Conservation (phyloP, 2,888 invertebrate species). For the Thymelicus sylvestris region DNA sequence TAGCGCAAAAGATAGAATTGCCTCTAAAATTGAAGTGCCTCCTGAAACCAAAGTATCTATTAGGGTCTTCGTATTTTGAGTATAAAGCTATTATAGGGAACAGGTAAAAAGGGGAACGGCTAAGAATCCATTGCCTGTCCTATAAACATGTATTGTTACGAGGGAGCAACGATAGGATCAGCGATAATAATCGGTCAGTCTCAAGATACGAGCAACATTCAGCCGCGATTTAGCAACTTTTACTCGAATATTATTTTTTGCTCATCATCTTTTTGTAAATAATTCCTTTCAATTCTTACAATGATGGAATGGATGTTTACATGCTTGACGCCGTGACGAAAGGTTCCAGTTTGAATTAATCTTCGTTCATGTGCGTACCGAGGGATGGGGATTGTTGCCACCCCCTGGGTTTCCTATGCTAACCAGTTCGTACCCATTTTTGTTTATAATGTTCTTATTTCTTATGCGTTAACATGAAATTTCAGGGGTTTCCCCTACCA, state of each 20-base stretch:
- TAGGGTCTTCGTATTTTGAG: constrained; percentile 22
- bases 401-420: no score
- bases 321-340: no score
- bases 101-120: constrained; percentile 31
- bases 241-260: neutral
- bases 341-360: no score
- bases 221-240: neutral
- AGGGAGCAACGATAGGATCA: constrained; percentile 27
- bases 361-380: no score
- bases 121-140: constrained; percentile 31
- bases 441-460: no score
- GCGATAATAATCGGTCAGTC: constrained; percentile 29
- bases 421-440: no score
- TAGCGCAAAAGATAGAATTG: constrained; percentile 27
- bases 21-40: constrained; percentile 29
- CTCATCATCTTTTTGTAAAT: no score
- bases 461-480: no score
- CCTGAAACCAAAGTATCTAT: constrained; percentile 30
- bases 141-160: constrained; percentile 38
- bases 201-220: constrained; percentile 2
- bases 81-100: constrained; percentile 28
- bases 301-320: no score
- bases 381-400: no score
- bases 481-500: no score
- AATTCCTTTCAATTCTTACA: no score